These are phyloP conservation scores for Apodemia mormo DNA, from an alignment of 2,888 invertebrate genomes.

Conservation along the genomic window DNA sequence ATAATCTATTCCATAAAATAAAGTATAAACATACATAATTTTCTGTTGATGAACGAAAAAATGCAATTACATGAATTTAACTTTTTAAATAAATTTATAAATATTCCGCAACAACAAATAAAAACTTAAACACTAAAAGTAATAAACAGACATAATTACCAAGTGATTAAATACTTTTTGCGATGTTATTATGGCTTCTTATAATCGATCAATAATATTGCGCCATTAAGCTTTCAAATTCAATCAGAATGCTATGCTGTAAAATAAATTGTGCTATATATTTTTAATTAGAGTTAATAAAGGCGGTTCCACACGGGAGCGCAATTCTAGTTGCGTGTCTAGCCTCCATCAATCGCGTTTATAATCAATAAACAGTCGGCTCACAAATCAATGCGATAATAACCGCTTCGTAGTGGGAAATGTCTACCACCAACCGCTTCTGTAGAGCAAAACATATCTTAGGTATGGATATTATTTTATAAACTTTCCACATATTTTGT, in stretches of 20 bases:
- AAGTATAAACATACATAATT: too few species aligned
- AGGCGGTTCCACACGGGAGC: conserved; percentile 36
- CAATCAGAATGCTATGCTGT: conserved; percentile 17
- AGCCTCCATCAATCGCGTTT: conserved; percentile 62
- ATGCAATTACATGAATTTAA: too few species aligned
- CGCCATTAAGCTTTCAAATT: conserved; percentile 16
- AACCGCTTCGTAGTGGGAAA: conserved; percentile 41
- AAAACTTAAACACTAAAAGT: neutral
- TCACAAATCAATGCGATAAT: conserved; percentile 73
- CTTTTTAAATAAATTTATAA: too few species aligned
- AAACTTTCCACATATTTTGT: neutral
- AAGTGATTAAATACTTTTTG: neutral
- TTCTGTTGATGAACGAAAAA: too few species aligned
- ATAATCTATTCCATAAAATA: too few species aligned
- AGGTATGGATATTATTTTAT: neutral
- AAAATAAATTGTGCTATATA: conserved; percentile 29
- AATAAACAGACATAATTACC: conserved; percentile 11
- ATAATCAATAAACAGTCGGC: conserved; percentile 71
- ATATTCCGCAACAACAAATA: neutral
- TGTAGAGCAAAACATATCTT: neutral
- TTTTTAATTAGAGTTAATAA: conserved; percentile 35
- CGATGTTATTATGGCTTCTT: conserved; percentile 2
- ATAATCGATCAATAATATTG: neutral
- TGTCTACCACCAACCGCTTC: conserved; percentile 7
- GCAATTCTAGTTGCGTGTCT: conserved; percentile 55